Conservation (phyloP, 2,797 vertebrate genomes). For the Rhinatrema bivittatum region DNA sequence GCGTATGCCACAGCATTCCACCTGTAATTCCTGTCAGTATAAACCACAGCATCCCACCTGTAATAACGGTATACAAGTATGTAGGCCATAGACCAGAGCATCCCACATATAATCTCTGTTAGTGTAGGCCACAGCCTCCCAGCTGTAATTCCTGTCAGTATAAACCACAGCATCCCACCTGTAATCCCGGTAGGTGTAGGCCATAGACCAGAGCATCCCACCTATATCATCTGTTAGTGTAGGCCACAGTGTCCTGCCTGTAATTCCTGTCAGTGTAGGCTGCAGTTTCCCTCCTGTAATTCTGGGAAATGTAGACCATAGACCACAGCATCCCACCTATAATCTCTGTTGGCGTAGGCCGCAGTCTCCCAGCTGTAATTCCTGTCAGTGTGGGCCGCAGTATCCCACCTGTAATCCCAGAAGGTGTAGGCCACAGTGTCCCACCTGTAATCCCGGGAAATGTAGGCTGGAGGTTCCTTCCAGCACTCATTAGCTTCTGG, state of each 20-base stretch:
- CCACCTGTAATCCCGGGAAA: constrained; percentile 94
- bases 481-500: constrained; percentile 89
- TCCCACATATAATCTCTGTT: neutral
- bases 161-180: neutral
- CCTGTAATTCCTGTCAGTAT: neutral
- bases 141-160: constrained; percentile 96
- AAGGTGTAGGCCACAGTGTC: no score
- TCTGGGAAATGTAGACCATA: constrained; percentile 88
- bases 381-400: constrained; percentile 18
- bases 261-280: neutral
- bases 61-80: no score
- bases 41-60: constrained; percentile 77
- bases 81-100: neutral
- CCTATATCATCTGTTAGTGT: no score
- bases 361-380: constrained; percentile 98
- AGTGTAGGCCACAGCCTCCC: no score
- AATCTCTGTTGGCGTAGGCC: neutral
- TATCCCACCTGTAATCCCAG: constrained; percentile 80
- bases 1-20: constrained; percentile 66
- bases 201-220: no score
- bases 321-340: neutral
- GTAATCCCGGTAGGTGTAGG: neutral
- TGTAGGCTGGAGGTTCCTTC: constrained; percentile 93
- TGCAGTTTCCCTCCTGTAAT: constrained; percentile 98
- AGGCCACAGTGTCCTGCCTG: neutral